phyloP scores from a whole-genome alignment of 2,797 vertebrate genomes.

The Alosa sapidissima region DNA sequence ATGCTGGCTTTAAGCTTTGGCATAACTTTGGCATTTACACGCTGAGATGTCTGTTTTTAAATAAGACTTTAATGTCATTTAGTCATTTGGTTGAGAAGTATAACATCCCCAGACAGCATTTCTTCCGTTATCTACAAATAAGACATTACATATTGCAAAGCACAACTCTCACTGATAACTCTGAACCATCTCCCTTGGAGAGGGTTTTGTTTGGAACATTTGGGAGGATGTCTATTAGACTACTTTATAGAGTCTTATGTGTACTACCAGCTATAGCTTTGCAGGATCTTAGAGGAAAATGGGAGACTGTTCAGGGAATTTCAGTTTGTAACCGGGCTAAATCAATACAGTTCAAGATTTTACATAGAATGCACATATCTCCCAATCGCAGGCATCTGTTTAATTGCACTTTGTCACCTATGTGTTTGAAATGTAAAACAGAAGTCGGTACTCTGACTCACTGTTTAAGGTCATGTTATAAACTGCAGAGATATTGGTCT shows the following conservation, averaged over 20 bases:
- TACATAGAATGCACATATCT: slow-evolving; percentile 1
- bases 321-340: neutral
- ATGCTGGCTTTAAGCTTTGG: too few relatives aligned
- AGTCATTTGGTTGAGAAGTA: neutral
- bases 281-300: neutral
- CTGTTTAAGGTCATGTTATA: neutral
- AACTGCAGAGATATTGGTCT: slow-evolving; percentile 2
- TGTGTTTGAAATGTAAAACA: slow-evolving; percentile 25
- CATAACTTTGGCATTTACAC: too few relatives aligned
- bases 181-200: neutral
- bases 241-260: neutral
- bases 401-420: slow-evolving; percentile 16
- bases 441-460: neutral
- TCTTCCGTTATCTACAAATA: slow-evolving; percentile 22
- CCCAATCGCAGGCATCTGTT: neutral
- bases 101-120: neutral
- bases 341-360: slow-evolving; percentile 3
- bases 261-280: neutral
- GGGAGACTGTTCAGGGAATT: slow-evolving; percentile 4
- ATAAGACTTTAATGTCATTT: slow-evolving; percentile 16
- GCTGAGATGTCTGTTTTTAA: neutral
- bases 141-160: slow-evolving; percentile 19
- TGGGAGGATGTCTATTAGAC: neutral
- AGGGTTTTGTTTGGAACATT: neutral
- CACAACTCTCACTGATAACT: neutral